Conservation (phyloP, 2,888 invertebrate genomes). For the Melolontha melolontha region DNA sequence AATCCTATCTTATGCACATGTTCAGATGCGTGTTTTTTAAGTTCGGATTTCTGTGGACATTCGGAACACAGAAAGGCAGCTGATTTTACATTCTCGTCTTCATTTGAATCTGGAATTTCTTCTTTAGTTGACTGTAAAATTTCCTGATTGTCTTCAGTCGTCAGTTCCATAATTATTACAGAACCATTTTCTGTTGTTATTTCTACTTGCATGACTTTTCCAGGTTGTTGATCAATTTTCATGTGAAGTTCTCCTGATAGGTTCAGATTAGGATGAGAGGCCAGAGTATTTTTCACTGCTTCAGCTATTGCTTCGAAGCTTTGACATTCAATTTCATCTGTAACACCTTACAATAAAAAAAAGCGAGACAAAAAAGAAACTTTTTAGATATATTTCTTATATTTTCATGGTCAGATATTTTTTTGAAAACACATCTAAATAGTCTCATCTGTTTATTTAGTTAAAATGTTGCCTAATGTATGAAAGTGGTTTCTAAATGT, state of each 20-base stretch:
- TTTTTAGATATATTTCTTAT: no score
- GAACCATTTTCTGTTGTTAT: slow-evolving; percentile 66
- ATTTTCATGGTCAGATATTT: not conserved
- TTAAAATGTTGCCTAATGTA: no score
- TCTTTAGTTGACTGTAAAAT: slow-evolving; percentile 39
- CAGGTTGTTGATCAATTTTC: slow-evolving; percentile 56
- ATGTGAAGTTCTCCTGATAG: slow-evolving; percentile 59
- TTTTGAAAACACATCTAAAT: no score
- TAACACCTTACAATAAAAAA: slow-evolving; percentile 31
- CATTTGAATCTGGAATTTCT: slow-evolving; percentile 44
- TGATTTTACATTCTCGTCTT: slow-evolving; percentile 61
- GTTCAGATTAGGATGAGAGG: slow-evolving; percentile 59
- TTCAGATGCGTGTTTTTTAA: slow-evolving; percentile 72
- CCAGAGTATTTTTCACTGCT: slow-evolving; percentile 64
- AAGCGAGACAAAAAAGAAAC: not conserved
- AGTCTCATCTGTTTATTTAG: no score
- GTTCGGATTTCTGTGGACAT: slow-evolving; percentile 73
- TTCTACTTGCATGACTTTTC: slow-evolving; percentile 64
- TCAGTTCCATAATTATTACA: slow-evolving; percentile 66
- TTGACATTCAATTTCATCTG: slow-evolving; percentile 55
- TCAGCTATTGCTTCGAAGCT: slow-evolving; percentile 64
- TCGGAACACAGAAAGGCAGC: slow-evolving; percentile 72
- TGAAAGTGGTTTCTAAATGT: no score
- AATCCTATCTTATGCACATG: slow-evolving; percentile 72
- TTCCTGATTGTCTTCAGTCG: slow-evolving; percentile 61